Conservation (phyloP, 2,888 invertebrate species). For the Gryllus longicercus region DNA sequence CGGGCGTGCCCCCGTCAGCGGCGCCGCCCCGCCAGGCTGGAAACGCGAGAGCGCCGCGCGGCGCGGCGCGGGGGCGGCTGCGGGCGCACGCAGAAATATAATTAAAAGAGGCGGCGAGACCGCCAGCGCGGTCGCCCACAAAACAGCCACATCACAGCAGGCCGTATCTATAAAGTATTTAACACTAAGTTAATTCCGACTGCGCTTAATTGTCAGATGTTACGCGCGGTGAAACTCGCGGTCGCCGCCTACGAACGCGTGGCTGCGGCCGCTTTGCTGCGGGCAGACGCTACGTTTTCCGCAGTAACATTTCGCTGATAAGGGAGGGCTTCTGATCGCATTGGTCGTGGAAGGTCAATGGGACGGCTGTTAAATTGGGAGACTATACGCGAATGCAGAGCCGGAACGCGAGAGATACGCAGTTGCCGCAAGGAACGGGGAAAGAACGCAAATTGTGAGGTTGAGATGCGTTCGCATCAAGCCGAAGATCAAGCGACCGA, state of each 20-base stretch:
- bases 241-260: not conserved
- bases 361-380: too few species aligned
- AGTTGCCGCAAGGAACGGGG: too few species aligned
- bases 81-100: not conserved
- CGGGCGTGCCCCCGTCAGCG: not conserved
- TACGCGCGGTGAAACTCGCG: not conserved
- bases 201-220: not conserved
- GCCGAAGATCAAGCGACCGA: too few species aligned
- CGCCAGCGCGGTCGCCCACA: slow-evolving; percentile 4
- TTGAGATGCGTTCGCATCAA: too few species aligned
- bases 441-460: too few species aligned
- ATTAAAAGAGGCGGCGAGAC: not conserved
- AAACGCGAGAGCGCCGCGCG: not conserved
- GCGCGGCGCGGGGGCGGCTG: not conserved
- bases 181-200: slow-evolving; percentile 5
- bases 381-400: too few species aligned
- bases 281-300: too few species aligned
- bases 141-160: not conserved
- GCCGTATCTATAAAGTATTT: not conserved
- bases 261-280: too few species aligned
- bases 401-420: too few species aligned
- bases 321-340: too few species aligned
- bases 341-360: too few species aligned
- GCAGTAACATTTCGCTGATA: too few species aligned
- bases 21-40: not conserved